Percentiles rank a stretch among this genome's conserved stretches.
phyloP scores from a whole-genome alignment of 2,113 vertebrate genomes.

The Montifringilla adamsi region DNA sequence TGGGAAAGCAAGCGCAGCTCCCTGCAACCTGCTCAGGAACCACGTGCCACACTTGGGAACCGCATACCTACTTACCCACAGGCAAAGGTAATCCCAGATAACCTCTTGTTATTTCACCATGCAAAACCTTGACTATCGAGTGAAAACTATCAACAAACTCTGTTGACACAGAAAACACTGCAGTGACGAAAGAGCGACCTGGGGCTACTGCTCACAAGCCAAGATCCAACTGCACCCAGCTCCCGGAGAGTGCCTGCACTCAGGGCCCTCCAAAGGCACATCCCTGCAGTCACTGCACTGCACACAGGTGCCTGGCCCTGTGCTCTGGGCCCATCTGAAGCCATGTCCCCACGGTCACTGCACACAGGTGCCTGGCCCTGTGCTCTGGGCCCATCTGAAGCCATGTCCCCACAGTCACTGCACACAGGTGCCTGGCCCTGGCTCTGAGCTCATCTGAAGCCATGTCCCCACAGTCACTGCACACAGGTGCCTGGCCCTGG shows the following conservation, averaged over 20 bases:
- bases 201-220: background rate
- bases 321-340: background rate
- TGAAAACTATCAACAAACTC: background rate
- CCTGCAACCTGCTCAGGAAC: background rate
- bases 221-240: accelerated
- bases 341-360: background rate
- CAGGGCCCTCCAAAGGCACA: background rate
- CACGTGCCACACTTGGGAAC: background rate
- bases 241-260: accelerated
- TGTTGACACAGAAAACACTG: background rate
- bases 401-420: background rate
- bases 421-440: background rate
- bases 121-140: background rate
- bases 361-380: accelerated
- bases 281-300: background rate
- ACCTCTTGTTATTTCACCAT: background rate
- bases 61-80: background rate
- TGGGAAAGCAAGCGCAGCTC: background rate
- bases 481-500: accelerated
- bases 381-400: background rate
- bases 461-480: background rate
- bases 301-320: background rate
- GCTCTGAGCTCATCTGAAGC: background rate
- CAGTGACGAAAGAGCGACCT: accelerated
- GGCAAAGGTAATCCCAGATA: background rate